These are phyloP conservation scores for Drosophila carrolli DNA, from an alignment of 1,140 invertebrate genomes.

Conservation along the genomic window DNA sequence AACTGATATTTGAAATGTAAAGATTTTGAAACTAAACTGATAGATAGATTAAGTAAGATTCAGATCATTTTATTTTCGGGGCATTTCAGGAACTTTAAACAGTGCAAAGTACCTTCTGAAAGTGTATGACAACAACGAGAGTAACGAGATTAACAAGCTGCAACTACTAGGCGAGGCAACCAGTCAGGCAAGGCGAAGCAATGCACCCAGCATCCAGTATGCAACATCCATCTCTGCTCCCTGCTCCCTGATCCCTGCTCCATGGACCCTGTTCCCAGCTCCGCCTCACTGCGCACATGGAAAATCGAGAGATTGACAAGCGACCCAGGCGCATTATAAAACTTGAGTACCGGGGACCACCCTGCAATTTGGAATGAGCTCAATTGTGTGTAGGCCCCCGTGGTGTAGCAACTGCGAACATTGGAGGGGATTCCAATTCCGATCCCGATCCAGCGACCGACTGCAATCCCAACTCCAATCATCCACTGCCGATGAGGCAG, in stretches of 20 bases:
- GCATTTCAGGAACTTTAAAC: neutral
- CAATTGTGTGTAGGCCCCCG: constrained; percentile 56
- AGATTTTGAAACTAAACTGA: too few species aligned
- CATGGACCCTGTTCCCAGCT: constrained; percentile 28
- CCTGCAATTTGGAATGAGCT: constrained; percentile 76
- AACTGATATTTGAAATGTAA: too few species aligned
- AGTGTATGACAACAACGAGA: constrained; percentile 38
- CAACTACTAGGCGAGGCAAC: constrained; percentile 72
- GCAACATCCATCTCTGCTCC: neutral
- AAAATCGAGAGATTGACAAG: constrained; percentile 60
- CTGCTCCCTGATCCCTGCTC: constrained; percentile 34
- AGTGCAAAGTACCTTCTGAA: neutral
- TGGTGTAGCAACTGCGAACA: constrained; percentile 14
- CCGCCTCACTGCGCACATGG: constrained; percentile 58
- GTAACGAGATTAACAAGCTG: constrained; percentile 75
- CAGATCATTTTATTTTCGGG: too few species aligned
- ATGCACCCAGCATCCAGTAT: constrained; percentile 39
- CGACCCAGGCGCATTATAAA: constrained; percentile 68
- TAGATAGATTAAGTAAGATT: too few species aligned
- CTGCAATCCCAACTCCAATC: constrained; percentile 26
- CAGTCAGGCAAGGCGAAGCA: constrained; percentile 50
- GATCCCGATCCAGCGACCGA: constrained; percentile 4
- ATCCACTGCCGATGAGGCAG: constrained; percentile 14
- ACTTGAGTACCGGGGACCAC: constrained; percentile 67
- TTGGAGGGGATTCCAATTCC: constrained; percentile 7